Percentiles rank a stretch among this genome's conserved stretches.
Conservation (phyloP, 2,797 vertebrate genomes). For the Sebastes iracundus region DNA sequence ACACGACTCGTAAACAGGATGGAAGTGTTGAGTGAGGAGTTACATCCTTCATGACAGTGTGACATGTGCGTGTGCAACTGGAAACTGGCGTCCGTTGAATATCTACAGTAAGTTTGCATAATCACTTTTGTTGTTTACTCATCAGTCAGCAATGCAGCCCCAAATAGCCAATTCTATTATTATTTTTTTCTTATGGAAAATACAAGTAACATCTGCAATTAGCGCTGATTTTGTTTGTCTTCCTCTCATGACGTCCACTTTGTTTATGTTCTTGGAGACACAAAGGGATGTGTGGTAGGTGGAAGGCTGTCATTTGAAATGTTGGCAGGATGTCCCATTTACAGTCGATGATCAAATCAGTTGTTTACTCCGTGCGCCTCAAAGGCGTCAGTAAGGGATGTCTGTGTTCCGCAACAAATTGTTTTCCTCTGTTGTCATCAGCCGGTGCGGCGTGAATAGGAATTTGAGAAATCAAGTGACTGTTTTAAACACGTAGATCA, state of each 20-base stretch:
- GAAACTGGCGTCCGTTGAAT: conserved; percentile 39
- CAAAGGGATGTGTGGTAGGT: conserved; percentile 54
- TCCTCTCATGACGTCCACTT: conserved; percentile 55
- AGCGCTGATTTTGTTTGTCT: conserved; percentile 77
- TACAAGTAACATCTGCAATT: conserved; percentile 55
- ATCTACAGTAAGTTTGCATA: conserved; percentile 33
- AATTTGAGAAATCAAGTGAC: not conserved
- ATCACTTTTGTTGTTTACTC: conserved; percentile 44
- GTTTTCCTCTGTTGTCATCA: conserved; percentile 11
- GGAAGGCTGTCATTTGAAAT: conserved; percentile 67
- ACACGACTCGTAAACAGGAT: conserved; percentile 86
- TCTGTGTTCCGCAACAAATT: conserved; percentile 46
- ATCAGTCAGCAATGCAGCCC: conserved; percentile 21
- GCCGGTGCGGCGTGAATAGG: not conserved
- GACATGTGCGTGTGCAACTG: conserved; percentile 44
- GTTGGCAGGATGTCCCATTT: conserved; percentile 74
- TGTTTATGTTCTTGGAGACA: conserved; percentile 61
- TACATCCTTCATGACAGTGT: conserved; percentile 81
- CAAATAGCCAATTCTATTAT: conserved; percentile 21
- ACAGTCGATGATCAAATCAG: conserved; percentile 76
- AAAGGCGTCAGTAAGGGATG: conserved; percentile 60
- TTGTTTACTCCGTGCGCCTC: conserved; percentile 71
- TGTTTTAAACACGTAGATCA: not conserved
- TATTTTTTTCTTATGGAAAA: conserved; percentile 18
- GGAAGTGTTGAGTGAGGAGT: conserved; percentile 84